Conservation (phyloP, 2,797 vertebrate species). For the Silurus aristotelis region DNA sequence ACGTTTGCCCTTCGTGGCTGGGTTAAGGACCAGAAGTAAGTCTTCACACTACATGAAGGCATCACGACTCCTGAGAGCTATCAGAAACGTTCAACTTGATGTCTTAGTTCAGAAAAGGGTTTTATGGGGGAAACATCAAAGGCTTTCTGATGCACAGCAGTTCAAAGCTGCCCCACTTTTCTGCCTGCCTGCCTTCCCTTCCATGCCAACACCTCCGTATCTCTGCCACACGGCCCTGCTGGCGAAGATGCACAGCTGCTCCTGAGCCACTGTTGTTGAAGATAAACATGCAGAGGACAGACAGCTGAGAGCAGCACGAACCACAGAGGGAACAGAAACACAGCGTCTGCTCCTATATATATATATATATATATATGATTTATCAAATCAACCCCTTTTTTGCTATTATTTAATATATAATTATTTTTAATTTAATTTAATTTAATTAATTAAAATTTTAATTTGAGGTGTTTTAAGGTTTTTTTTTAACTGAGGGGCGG, state of each 20-base stretch:
- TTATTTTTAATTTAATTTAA: too few relatives aligned
- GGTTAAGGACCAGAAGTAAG: background rate
- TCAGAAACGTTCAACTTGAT: conserved; percentile 38
- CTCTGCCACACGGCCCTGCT: conserved; percentile 40
- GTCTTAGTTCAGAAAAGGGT: conserved; percentile 33
- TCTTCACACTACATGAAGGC: background rate
- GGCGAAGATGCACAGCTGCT: conserved; percentile 44
- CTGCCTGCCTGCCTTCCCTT: conserved; percentile 6
- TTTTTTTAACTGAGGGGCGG: too few relatives aligned
- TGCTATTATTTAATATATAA: too few relatives aligned
- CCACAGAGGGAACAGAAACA: background rate
- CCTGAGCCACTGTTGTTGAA: conserved; percentile 44
- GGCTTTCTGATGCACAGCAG: conserved; percentile 37
- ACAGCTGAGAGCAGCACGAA: conserved; percentile 42
- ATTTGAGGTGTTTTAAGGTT: too few relatives aligned
- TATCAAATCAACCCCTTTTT: too few relatives aligned
- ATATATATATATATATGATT: too few relatives aligned
- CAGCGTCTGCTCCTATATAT: background rate
- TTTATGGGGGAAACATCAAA: conserved; percentile 47
- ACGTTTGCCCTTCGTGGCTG: background rate
- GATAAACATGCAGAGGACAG: conserved; percentile 50
- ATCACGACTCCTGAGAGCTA: conserved; percentile 30
- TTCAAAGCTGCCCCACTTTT: conserved; percentile 60
- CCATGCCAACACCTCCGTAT: conserved; percentile 24
- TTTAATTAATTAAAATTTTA: too few relatives aligned